Evolutionary conservation across 2,797 vertebrate genomes (phyloP).

Genomic region (Pyrrhura leucotis): DNA sequence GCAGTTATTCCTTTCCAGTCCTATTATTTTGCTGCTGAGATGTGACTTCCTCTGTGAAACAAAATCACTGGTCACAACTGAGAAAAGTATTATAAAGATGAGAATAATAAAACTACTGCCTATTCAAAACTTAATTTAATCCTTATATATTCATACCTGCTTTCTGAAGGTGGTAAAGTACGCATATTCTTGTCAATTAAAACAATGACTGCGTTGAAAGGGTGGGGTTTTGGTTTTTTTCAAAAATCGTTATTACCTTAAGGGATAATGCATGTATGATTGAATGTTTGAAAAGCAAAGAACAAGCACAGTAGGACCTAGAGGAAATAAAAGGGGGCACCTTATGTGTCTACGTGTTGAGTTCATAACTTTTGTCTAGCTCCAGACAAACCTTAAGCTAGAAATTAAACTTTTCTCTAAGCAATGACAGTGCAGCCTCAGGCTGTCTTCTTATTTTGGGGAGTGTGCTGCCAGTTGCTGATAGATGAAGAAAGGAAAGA

Average conservation of each 20-base stretch:
- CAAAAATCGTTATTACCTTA: background rate
- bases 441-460: background rate
- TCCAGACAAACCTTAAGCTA: background rate
- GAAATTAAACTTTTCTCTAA: background rate
- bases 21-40: background rate
- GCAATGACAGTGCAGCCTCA: background rate
- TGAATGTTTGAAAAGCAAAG: background rate
- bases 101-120: background rate
- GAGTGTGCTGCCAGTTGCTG: background rate
- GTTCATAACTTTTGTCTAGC: background rate
- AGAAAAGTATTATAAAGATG: background rate
- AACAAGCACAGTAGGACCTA: background rate
- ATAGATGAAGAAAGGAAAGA: background rate
- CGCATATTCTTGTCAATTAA: slow-evolving; percentile 1
- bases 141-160: background rate
- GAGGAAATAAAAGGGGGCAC: background rate
- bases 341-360: background rate
- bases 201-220: slow-evolving; percentile 3
- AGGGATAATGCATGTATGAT: background rate
- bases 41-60: background rate
- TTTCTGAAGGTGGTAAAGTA: slow-evolving; percentile 15
- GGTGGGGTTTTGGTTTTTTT: background rate
- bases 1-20: background rate
- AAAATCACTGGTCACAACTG: background rate
- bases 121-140: background rate